These are phyloP conservation scores for Phalacrocorax aristotelis DNA, from an alignment of 2,113 vertebrate genomes.

Conservation along the genomic window DNA sequence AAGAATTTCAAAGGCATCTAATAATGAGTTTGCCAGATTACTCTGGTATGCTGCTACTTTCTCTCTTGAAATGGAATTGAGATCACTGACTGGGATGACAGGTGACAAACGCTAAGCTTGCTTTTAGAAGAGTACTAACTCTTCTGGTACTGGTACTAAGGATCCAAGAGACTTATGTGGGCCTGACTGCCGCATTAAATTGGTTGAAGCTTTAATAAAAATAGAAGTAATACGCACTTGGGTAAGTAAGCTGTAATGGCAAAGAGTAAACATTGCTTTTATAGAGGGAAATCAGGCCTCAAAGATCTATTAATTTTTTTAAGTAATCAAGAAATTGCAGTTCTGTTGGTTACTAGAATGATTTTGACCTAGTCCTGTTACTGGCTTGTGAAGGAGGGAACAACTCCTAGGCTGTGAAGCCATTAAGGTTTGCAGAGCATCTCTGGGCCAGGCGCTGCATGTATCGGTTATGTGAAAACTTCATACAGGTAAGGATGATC, in stretches of 20 bases:
- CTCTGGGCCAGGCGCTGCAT: neutral
- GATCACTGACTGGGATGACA: neutral
- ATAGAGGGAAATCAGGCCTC: neutral
- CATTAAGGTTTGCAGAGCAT: neutral
- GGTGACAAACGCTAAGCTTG: neutral
- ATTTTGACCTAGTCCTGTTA: neutral
- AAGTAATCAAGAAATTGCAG: neutral
- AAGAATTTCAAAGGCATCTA: neutral
- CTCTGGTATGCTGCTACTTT: neutral
- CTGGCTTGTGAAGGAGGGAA: neutral
- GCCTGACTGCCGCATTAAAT: neutral
- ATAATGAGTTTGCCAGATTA: neutral
- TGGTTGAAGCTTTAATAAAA: neutral
- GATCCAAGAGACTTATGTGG: neutral
- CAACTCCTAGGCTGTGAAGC: neutral
- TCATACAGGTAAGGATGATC: fast-evolving
- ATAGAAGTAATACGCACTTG: neutral
- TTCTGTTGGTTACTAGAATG: neutral
- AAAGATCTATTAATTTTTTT: neutral
- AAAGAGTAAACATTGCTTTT: neutral
- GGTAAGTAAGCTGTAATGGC: neutral
- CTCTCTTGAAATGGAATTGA: neutral
- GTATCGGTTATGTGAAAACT: neutral
- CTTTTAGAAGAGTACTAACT: neutral
- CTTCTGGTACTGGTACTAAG: neutral